A percentile compares a stretch with the other conserved stretches of the same genome.
These are phyloP conservation scores for Lasioglossum morio DNA, from an alignment of 2,888 invertebrate species.

Conservation along the genomic window DNA sequence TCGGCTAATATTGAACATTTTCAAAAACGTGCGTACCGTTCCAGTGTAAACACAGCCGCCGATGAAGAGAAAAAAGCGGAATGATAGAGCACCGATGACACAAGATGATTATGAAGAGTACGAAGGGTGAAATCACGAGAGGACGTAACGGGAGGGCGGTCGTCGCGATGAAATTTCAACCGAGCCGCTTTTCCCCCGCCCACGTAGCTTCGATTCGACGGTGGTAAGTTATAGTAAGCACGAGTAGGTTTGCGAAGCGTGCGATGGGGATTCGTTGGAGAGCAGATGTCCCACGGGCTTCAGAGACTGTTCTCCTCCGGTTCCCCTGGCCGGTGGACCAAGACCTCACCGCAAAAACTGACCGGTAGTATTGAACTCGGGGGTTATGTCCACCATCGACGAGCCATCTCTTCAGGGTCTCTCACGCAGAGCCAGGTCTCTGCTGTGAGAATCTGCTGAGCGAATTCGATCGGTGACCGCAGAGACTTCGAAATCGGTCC, in stretches of 20 bases:
- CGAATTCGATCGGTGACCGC: constrained; percentile 59
- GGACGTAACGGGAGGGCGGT: constrained; percentile 35
- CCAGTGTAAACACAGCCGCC: background rate
- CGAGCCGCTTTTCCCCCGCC: constrained; percentile 43
- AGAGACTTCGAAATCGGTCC: constrained; percentile 26
- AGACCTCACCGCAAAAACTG: constrained; percentile 78
- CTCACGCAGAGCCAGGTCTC: constrained; percentile 49
- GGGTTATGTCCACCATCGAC: constrained; percentile 43
- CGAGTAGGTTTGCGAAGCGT: constrained; percentile 51
- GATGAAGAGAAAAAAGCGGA: background rate
- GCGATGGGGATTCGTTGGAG: constrained; percentile 32
- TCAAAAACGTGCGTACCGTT: background rate
- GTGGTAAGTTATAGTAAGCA: constrained; percentile 51
- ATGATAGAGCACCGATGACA: background rate
- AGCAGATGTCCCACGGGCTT: constrained; percentile 50
- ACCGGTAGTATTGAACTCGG: constrained; percentile 55
- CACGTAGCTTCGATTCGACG: constrained; percentile 53
- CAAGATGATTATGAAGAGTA: constrained; percentile 13
- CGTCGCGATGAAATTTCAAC: constrained; percentile 71
- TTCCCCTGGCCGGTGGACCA: constrained; percentile 74
- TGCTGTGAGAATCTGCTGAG: constrained; percentile 51
- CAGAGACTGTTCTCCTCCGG: constrained; percentile 33
- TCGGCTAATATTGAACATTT: background rate
- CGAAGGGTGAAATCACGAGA: constrained; percentile 15
- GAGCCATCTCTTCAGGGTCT: constrained; percentile 41